Percentiles rank a stretch among this genome's conserved stretches.
phyloP scores from a whole-genome alignment of 2,113 vertebrate genomes.

The Phaethon lepturus region DNA sequence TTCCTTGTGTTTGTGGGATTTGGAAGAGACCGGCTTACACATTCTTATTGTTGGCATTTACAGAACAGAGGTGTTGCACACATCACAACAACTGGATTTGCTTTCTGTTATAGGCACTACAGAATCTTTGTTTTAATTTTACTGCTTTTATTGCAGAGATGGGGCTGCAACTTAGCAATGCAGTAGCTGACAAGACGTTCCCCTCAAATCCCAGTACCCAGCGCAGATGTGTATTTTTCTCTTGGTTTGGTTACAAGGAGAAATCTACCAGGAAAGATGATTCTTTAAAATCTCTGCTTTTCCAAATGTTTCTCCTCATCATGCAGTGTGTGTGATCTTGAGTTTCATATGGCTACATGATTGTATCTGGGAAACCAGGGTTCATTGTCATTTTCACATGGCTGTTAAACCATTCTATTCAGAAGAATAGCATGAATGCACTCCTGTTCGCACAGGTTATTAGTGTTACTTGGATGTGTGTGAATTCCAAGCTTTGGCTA shows the following conservation, averaged over 20 bases:
- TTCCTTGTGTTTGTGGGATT: not conserved
- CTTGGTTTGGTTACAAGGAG: not conserved
- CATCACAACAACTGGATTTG: not conserved
- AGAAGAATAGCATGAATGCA: not conserved
- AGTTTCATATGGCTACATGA: not conserved
- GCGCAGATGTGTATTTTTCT: not conserved
- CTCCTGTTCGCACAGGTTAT: not conserved
- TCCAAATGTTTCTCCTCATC: not conserved
- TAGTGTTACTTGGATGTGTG: not conserved
- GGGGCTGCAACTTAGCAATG: not conserved
- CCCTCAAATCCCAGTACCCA: not conserved
- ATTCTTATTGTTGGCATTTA: not conserved
- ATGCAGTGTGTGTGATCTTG: accelerated
- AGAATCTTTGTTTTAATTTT: not conserved
- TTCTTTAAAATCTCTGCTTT: not conserved
- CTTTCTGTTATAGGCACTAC: not conserved
- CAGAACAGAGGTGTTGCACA: not conserved
- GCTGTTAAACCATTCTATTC: not conserved
- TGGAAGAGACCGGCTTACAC: not conserved
- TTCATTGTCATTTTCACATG: not conserved
- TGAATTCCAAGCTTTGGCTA: not conserved
- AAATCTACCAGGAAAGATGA: not conserved
- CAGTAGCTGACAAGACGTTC: not conserved
- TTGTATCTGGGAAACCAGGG: not conserved
- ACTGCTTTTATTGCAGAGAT: not conserved